These are phyloP conservation scores for Coranthus polyacanthus DNA, from an alignment of 2,797 vertebrate genomes.

Conservation along the genomic window DNA sequence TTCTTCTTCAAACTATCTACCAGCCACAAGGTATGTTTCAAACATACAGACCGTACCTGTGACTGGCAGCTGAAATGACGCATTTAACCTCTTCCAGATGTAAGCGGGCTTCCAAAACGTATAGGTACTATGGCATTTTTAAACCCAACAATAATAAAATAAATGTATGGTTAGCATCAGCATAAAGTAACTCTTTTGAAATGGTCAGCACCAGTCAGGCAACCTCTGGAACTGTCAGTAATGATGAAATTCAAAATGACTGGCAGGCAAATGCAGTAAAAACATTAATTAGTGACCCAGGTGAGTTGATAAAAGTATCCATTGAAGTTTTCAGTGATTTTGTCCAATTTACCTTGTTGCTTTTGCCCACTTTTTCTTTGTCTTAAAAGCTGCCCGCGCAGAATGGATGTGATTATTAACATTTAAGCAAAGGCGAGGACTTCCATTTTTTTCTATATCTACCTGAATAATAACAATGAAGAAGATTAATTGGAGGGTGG, in stretches of 20 bases:
- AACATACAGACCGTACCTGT: slow-evolving; percentile 23
- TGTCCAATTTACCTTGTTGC: slow-evolving; percentile 45
- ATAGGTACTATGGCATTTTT: slow-evolving; percentile 23
- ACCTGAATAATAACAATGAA: slow-evolving; percentile 65
- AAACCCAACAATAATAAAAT: no score
- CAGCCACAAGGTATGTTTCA: slow-evolving; percentile 20
- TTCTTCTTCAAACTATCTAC: slow-evolving; percentile 17
- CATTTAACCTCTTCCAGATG: slow-evolving; percentile 16
- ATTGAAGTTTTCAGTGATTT: slow-evolving; percentile 39
- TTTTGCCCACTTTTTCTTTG: slow-evolving; percentile 25
- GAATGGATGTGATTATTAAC: slow-evolving; percentile 56
- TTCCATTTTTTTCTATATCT: slow-evolving; percentile 45
- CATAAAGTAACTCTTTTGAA: slow-evolving; percentile 3
- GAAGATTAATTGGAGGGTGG: slow-evolving; percentile 72
- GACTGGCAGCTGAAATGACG: slow-evolving; percentile 47
- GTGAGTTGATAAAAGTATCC: slow-evolving; percentile 23
- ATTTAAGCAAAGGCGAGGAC: slow-evolving; percentile 61
- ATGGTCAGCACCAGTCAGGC: slow-evolving; percentile 16
- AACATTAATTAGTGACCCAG: slow-evolving; percentile 44
- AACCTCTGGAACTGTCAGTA: slow-evolving; percentile 1
- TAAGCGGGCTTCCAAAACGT: slow-evolving; percentile 5
- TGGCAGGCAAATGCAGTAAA: slow-evolving; percentile 24
- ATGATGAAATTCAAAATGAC: slow-evolving; percentile 29
- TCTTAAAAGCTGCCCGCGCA: slow-evolving; percentile 48
- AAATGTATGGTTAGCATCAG: slow-evolving; percentile 10